Conservation (phyloP, 2,888 invertebrate species). For the Epirrhoe alternata region DNA sequence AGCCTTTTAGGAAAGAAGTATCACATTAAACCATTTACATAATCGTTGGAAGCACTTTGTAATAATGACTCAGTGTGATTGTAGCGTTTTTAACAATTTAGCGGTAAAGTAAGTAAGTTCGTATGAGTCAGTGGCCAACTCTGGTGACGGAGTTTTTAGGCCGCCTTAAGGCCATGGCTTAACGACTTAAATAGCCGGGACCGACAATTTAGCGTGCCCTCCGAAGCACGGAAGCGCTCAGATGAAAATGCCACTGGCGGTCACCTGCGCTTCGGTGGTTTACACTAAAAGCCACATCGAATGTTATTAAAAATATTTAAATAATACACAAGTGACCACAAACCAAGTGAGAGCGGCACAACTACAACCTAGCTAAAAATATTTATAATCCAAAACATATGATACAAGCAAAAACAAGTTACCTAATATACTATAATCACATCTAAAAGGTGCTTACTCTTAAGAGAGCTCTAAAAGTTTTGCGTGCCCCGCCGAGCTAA, state of each 20-base stretch:
- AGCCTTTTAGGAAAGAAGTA: background rate
- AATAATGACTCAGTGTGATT: background rate
- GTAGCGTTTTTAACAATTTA: background rate
- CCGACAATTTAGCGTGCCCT: too few relatives aligned
- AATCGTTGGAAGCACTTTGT: background rate
- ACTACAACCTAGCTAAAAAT: too few relatives aligned
- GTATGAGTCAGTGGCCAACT: too few relatives aligned
- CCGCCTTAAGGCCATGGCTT: too few relatives aligned
- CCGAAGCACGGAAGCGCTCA: too few relatives aligned
- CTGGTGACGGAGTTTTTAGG: too few relatives aligned
- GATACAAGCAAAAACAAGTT: background rate
- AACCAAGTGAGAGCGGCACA: too few relatives aligned
- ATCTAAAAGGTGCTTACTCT: constrained; percentile 51
- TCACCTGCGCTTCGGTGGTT: background rate
- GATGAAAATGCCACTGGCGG: too few relatives aligned
- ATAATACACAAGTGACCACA: too few relatives aligned
- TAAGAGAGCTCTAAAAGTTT: constrained; percentile 55
- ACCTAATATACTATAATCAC: constrained; percentile 2
- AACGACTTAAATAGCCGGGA: too few relatives aligned
- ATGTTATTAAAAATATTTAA: background rate
- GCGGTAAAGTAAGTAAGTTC: too few relatives aligned
- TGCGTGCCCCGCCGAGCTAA: constrained; percentile 48
- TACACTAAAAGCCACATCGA: background rate
- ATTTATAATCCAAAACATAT: too few relatives aligned
- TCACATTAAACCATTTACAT: background rate